phyloP scores from a whole-genome alignment of 2,888 invertebrate species.

The Polyploca ridens region DNA sequence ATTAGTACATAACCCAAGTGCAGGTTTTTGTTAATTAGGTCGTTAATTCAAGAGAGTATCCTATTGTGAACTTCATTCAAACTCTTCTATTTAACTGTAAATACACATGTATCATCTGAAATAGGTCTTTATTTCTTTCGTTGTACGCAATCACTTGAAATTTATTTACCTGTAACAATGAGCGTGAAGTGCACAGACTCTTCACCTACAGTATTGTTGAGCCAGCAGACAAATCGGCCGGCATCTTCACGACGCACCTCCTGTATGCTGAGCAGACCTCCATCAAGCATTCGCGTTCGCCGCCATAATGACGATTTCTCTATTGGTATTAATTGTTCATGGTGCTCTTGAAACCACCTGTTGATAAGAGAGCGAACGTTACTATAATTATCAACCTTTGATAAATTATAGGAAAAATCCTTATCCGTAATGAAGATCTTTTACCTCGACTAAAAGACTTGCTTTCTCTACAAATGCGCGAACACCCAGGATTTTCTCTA shows the following conservation, averaged over 20 bases:
- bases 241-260: constrained; percentile 91
- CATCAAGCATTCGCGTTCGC: constrained; percentile 57
- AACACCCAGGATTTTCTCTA: too few relatives aligned
- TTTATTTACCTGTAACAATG: constrained; percentile 88
- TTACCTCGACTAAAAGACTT: too few relatives aligned
- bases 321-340: constrained; percentile 88
- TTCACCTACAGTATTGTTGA: constrained; percentile 94
- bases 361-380: constrained; percentile 13
- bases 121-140: too few relatives aligned
- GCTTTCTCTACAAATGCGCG: too few relatives aligned
- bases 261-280: constrained; percentile 87
- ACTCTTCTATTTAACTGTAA: background rate
- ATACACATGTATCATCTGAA: too few relatives aligned
- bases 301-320: constrained; percentile 82
- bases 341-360: constrained; percentile 91
- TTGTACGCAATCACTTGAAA: background rate
- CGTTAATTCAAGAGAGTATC: background rate
- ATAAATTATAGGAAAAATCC: too few relatives aligned
- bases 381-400: background rate
- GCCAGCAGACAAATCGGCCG: constrained; percentile 95
- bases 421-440: too few relatives aligned
- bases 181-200: constrained; percentile 91
- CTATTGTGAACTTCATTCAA: background rate
- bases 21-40: background rate
- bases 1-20: background rate